Base-by-base conservation (phyloP, 2,113 vertebrate genomes). In the Pyrgilauda ruficollis region DNA sequence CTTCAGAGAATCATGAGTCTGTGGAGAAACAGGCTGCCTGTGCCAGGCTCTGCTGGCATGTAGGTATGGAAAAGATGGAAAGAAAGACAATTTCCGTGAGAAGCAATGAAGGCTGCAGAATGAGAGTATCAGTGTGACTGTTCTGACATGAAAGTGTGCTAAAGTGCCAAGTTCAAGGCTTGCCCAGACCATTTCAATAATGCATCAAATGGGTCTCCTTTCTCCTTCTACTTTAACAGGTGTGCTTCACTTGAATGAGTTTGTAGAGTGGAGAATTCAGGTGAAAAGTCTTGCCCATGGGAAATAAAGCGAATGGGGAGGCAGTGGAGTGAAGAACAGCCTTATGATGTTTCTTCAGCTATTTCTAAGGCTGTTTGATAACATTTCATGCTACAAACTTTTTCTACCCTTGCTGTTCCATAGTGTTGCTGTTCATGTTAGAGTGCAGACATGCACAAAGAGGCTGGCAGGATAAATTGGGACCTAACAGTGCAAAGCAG, bases 81-180 rank as follows among this genome's bases (percentile, higher is more conserved):
- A 69, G 58, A 58, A 11, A 0, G 3, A 91, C 49, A 61, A 62
- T 53, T 77, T 67, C 39, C 0, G 0, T 50, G n/a, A 79, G 58
- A 68, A 75, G n/a, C 37, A 85, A 43, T 11, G 43, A 73, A 72
- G 21, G 9, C 46, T 91, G 24, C 18, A 90, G 55, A 87, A 62
- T 20, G 68, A 69, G 31, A 79, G 17, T 7, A 33, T 53, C 53
- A 85, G 5, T 53, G 61, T 68, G 37, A 49, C 15, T 55, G 21
- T 47, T 75, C 30, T 87, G 46, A 46, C 46, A 85, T 0, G 0
- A 37, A 83, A 79, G 11, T 46, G 30, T 47, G 76, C 74, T 46
- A 50, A 79, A 87, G 63, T 77, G 87, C 16, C 50, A 74, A 69
- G 33, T n/a, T 90, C 67, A 74, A 74, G 47, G 30, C 37, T 88